A percentile compares a stretch with the other conserved stretches of the same genome.
Evolutionary conservation across 2,888 invertebrate genomes (phyloP).

Genomic region (Acheta domesticus): DNA sequence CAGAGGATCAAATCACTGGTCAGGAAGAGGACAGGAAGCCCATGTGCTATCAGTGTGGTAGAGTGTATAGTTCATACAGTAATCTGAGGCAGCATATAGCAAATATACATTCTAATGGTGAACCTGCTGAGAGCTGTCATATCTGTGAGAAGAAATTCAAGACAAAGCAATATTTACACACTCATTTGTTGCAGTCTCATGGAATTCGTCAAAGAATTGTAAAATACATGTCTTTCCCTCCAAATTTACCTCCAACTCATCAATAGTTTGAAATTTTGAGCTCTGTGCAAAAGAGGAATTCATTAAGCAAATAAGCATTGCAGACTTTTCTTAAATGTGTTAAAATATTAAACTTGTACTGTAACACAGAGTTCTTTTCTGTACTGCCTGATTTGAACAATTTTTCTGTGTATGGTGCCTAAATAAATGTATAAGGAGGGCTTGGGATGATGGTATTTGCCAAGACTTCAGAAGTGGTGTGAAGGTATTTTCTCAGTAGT

Average conservation of each 20-base stretch:
- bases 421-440: too few species aligned
- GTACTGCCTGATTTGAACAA: background rate
- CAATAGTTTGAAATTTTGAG: background rate
- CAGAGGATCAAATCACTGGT: conserved; percentile 11
- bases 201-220: conserved; percentile 65
- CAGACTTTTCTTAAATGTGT: background rate
- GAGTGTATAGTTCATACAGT: conserved; percentile 51
- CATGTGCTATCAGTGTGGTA: conserved; percentile 44
- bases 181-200: conserved; percentile 71
- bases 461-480: too few species aligned
- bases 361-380: background rate
- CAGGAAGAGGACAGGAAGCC: conserved; percentile 38
- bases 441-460: too few species aligned
- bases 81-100: conserved; percentile 74
- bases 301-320: too few species aligned
- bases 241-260: background rate
- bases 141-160: conserved; percentile 73
- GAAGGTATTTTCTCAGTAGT: too few species aligned
- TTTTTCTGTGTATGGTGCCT: background rate
- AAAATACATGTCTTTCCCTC: background rate
- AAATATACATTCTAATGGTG: conserved; percentile 66
- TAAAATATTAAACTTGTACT: background rate
- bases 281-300: too few species aligned
- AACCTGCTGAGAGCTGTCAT: conserved; percentile 68
- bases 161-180: conserved; percentile 72